Conservation (phyloP, 2,113 vertebrate genomes). For the Dipodomys stephensi region DNA sequence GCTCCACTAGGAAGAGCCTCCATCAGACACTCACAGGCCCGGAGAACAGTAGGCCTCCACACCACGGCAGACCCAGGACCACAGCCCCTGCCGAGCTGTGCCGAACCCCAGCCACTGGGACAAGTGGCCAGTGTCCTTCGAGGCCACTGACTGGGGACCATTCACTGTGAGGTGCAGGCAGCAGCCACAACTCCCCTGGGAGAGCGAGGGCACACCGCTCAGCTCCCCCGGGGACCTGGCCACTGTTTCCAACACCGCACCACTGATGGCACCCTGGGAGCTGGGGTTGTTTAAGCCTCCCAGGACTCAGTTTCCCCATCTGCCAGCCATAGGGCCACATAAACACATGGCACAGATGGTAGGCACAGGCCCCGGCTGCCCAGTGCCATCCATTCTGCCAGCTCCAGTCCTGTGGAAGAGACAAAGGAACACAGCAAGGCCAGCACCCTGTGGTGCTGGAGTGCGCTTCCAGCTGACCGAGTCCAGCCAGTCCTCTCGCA, state of each 20-base stretch:
- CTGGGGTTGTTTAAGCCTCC: not conserved
- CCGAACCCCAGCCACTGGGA: not conserved
- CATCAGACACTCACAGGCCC: too few species aligned
- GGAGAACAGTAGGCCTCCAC: not conserved
- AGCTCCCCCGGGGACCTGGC: not conserved
- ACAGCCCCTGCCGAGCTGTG: too few species aligned
- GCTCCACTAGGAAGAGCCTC: not conserved
- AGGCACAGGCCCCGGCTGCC: rapidly evolving
- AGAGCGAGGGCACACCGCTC: not conserved
- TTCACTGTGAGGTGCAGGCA: not conserved
- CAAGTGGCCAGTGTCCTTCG: rapidly evolving
- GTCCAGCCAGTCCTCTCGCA: rapidly evolving
- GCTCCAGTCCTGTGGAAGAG: too few species aligned
- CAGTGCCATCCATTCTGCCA: rapidly evolving
- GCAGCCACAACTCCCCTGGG: not conserved
- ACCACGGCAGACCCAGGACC: not conserved
- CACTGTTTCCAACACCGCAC: not conserved
- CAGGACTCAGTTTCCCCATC: not conserved
- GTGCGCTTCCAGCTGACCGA: not conserved
- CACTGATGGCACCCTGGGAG: not conserved
- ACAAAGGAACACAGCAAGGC: too few species aligned
- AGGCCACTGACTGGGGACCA: not conserved
- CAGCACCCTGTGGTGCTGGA: not conserved
- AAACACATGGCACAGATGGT: too few species aligned
- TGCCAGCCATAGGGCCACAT: not conserved